These are phyloP conservation scores for Phymorhynchus buccinoides DNA, from an alignment of 1,140 invertebrate genomes.

Conservation along the genomic window DNA sequence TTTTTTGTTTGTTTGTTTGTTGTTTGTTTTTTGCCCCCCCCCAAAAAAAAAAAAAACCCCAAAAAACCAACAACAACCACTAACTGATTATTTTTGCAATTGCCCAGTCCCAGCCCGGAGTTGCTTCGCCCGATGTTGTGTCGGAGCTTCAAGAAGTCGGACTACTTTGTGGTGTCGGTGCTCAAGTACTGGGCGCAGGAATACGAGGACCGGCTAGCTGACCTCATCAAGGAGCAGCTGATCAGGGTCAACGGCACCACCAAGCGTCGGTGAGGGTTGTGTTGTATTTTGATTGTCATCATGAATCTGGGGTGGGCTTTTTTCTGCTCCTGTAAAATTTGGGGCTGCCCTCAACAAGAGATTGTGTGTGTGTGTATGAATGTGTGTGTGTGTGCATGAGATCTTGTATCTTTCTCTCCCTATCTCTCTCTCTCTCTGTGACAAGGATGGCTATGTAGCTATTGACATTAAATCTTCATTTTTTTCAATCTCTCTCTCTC, in stretches of 20 bases:
- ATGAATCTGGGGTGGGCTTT: too few relatives aligned
- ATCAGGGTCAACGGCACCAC: conserved; percentile 78
- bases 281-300: too few relatives aligned
- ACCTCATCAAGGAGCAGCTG: conserved; percentile 81
- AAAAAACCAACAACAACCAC: not conserved
- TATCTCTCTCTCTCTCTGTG: too few relatives aligned
- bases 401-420: too few relatives aligned
- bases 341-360: too few relatives aligned
- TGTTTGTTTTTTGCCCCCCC: not conserved
- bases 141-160: conserved; percentile 81
- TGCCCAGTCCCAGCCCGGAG: conserved; percentile 85
- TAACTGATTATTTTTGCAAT: not conserved
- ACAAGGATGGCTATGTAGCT: too few relatives aligned
- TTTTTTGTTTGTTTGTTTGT: not conserved
- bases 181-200: conserved; percentile 94
- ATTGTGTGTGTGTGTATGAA: too few relatives aligned
- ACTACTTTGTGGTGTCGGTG: conserved; percentile 87
- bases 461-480: too few relatives aligned
- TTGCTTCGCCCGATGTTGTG: conserved; percentile 87
- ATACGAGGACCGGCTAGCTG: conserved; percentile 90
- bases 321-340: too few relatives aligned
- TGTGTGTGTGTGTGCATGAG: too few relatives aligned
- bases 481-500: not conserved
- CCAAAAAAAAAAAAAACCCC: not conserved
- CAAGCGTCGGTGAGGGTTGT: conserved; percentile 20